Percentiles rank a stretch among this genome's conserved stretches.
Conservation (phyloP, 2,797 vertebrate species). For the Saxicola maurus region DNA sequence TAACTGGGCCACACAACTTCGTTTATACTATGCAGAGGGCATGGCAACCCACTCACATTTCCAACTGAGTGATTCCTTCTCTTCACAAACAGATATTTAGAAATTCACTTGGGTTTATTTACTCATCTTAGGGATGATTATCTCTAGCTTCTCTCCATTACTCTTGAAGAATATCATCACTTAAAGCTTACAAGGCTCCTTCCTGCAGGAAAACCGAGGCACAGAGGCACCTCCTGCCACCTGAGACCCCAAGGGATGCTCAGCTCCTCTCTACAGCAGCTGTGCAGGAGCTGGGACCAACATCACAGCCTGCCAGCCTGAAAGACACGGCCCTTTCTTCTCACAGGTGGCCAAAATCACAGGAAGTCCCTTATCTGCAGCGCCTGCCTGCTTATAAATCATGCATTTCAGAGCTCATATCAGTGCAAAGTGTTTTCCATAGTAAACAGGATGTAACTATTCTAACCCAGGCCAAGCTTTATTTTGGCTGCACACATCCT, state of each 20-base stretch:
- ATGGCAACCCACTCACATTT: not conserved
- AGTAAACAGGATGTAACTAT: slow-evolving; percentile 50
- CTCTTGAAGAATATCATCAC: not conserved
- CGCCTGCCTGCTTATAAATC: not conserved
- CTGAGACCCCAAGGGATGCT: not conserved
- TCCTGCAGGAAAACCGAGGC: not conserved
- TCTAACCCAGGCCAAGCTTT: not conserved
- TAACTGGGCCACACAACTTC: not conserved
- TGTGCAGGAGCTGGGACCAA: accelerated
- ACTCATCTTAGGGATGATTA: not conserved
- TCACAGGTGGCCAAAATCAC: not conserved
- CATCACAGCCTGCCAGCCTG: not conserved
- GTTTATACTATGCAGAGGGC: not conserved
- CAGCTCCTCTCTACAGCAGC: not conserved
- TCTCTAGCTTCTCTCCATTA: not conserved
- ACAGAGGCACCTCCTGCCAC: not conserved
- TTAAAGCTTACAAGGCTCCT: not conserved
- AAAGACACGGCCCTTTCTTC: not conserved
- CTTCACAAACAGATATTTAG: not conserved
- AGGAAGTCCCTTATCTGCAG: slow-evolving; percentile 22
- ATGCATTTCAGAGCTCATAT: not conserved
- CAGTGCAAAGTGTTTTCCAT: not conserved
- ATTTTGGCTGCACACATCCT: slow-evolving; percentile 23
- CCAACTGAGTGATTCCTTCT: not conserved
- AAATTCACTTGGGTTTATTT: not conserved